A percentile compares a stretch with the other conserved stretches of the same genome.
Evolutionary conservation across 2,113 vertebrate genomes (phyloP).

Genomic region (Trochalopteron elliotii): DNA sequence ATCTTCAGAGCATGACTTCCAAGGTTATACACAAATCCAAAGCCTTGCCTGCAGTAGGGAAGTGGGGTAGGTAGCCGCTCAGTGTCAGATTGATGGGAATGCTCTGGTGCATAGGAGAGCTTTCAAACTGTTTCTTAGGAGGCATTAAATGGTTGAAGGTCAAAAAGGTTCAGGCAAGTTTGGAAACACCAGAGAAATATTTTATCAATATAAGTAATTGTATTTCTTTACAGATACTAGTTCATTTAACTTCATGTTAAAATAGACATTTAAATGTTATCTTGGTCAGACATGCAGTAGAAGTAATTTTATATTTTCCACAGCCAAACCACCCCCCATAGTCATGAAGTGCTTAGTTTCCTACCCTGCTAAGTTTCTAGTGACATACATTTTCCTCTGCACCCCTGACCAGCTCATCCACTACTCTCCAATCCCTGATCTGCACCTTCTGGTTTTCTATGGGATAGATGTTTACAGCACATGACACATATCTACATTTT

Average conservation of each 20-base stretch:
- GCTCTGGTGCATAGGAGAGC: background rate
- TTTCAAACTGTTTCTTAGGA: background rate
- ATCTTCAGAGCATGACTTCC: background rate
- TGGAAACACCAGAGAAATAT: background rate
- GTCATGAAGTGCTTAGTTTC: background rate
- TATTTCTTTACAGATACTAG: background rate
- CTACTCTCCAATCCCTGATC: background rate
- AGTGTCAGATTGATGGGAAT: background rate
- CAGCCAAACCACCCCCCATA: background rate
- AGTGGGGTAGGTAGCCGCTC: background rate
- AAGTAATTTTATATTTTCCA: background rate
- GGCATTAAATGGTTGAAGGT: background rate
- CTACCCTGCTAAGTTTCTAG: background rate
- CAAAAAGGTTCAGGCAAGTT: background rate
- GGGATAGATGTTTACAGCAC: background rate
- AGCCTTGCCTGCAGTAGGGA: background rate
- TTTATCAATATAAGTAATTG: background rate
- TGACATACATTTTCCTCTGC: background rate
- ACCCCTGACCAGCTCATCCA: background rate
- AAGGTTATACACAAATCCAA: rapidly evolving
- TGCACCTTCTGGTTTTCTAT: background rate
- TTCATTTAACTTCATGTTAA: background rate
- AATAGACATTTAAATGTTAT: background rate
- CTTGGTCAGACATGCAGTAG: background rate
- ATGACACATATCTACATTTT: background rate